Conservation (phyloP, 2,888 invertebrate genomes). For the Diadromus collaris region DNA sequence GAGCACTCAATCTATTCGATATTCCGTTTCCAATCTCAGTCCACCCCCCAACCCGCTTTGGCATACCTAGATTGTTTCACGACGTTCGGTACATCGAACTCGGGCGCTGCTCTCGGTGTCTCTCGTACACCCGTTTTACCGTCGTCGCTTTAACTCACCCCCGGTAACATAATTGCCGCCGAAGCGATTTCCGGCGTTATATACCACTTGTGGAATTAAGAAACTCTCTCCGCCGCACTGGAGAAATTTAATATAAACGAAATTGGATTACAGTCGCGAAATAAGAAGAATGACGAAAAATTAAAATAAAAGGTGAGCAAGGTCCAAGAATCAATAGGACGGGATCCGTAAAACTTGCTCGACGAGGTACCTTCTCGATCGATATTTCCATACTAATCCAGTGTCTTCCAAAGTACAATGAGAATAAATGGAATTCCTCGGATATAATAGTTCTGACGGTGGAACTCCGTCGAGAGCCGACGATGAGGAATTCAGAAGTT, state of each 20-base stretch:
- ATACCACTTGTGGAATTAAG: conserved; percentile 56
- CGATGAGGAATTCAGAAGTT: conserved; percentile 34
- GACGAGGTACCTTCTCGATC: background rate
- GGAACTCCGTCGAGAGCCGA: conserved; percentile 2
- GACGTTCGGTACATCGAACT: conserved; percentile 51
- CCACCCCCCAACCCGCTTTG: conserved; percentile 36
- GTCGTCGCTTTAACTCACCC: conserved; percentile 19
- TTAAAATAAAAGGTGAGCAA: conserved; percentile 3
- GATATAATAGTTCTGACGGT: conserved; percentile 20
- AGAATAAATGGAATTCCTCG: conserved; percentile 57
- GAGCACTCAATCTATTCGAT: conserved; percentile 64
- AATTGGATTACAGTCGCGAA: conserved; percentile 52
- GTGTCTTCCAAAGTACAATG: conserved; percentile 48
- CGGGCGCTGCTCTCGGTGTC: background rate
- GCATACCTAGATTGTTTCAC: conserved; percentile 54
- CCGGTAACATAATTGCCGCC: conserved; percentile 18
- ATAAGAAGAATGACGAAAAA: background rate
- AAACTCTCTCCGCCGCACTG: conserved; percentile 30
- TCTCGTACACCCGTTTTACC: background rate
- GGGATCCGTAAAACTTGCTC: background rate
- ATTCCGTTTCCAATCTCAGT: conserved; percentile 61
- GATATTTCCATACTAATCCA: conserved; percentile 52
- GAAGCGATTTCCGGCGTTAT: conserved; percentile 8
- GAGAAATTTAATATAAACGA: conserved; percentile 52
- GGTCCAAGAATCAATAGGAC: conserved; percentile 46